phyloP scores from a whole-genome alignment of 2,888 invertebrate species.

The Steromphala cineraria region DNA sequence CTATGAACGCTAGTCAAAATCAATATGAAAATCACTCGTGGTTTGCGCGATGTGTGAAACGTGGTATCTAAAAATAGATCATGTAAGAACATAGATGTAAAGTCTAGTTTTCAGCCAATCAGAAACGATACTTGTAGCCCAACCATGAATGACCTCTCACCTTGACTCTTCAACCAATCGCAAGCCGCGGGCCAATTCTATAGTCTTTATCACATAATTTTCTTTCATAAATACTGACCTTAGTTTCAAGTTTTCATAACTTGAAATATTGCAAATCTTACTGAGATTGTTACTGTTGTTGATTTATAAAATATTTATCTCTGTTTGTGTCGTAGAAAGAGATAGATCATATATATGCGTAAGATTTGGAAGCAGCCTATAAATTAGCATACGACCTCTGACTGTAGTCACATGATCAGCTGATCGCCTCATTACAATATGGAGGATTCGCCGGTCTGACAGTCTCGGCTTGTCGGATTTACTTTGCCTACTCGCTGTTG shows the following conservation, averaged over 20 bases:
- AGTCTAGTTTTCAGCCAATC: background rate
- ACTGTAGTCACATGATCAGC: constrained; percentile 45
- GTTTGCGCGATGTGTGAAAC: background rate
- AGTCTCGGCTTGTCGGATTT: background rate
- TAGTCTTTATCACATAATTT: no score
- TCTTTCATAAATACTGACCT: no score
- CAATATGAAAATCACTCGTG: no score
- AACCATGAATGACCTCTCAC: no score
- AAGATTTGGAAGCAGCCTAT: constrained; percentile 11
- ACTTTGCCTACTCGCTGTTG: background rate
- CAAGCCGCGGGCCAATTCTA: no score
- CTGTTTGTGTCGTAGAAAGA: no score
- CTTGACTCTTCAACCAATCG: no score
- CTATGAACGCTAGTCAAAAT: no score
- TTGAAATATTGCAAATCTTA: no score
- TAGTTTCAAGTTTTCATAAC: no score
- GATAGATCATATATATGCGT: background rate
- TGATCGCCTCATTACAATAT: constrained; percentile 38
- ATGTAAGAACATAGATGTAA: background rate
- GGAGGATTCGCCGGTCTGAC: constrained; percentile 23
- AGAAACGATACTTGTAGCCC: background rate
- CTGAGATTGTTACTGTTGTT: no score
- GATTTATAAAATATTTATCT: no score
- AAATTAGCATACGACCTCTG: constrained; percentile 35
- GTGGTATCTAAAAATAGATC: background rate